Evolutionary conservation across 2,797 vertebrate species (phyloP), one percentile per base, ranked within the genome.

Genomic region (Mus caroli): DNA sequence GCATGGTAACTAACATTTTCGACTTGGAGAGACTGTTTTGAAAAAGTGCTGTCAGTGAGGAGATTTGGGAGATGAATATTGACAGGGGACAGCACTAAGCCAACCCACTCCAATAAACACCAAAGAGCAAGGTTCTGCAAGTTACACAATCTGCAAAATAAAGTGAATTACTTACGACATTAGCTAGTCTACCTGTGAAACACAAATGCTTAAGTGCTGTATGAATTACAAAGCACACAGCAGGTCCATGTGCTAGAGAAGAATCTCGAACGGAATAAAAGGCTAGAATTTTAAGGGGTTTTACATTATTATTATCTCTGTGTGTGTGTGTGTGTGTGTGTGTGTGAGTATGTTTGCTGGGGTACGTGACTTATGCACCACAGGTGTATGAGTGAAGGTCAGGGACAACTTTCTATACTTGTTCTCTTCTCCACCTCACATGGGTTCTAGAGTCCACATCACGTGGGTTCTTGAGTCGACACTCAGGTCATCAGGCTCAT

Each of bases 41-140:
- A 52, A 93, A 96, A 95, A 86, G 17, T 75, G 71, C n/a, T 15
- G 40, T 84, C 37, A 83, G 1, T 58, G 56, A 79, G 73, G 71
- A 1, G n/a, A 69, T 20, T 79, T 31, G 82, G 34, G 37, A 92
- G 52, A 62, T 8, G 46, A 50, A 40, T 26, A 77, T 88, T 73
- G 40, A 89, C 31, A 73, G 64, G 22, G 56, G 34, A 67, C 17
- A 76, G 28, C 24, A 73, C 52, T 77, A 20, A 34, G 54, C 11
- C 4, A 26, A 58, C 7, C 9, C 5, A 83, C 13, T 34, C 15
- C 50, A 52, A 84, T 24, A 37, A 90, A 85, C 31, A 67, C 8
- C 19, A 78, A 75, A 82, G 22, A 9, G 54, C 15, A 14, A 88
- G 64, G 17, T 60, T 69, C 13, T 92, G 17, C 10, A 26, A 67